Evolutionary conservation across 1,140 invertebrate genomes (phyloP).

Genomic region (Ceratitis capitata): DNA sequence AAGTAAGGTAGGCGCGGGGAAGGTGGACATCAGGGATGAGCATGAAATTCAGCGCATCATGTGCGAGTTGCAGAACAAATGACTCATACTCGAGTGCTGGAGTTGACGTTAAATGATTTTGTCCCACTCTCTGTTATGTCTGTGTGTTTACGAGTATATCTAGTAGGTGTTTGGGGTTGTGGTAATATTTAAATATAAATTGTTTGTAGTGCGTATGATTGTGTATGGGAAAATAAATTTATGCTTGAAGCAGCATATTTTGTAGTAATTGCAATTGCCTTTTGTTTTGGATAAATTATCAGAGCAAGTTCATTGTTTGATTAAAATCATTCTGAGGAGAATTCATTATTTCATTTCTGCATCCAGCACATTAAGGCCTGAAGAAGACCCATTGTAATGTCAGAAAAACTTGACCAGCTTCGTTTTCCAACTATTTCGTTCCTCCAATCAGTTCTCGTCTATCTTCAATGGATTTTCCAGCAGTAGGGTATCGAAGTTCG

Average conservation of each 20-base stretch:
- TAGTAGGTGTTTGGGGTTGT: neutral
- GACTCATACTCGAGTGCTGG: neutral
- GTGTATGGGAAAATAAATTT: neutral
- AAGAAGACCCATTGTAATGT: too few species aligned
- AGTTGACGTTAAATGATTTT: neutral
- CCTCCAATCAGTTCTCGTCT: too few species aligned
- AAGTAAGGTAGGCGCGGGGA: neutral
- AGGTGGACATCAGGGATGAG: slow-evolving; percentile 32
- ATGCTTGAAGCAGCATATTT: neutral
- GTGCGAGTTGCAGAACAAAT: slow-evolving; percentile 3
- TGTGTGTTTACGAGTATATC: neutral
- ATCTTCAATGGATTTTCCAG: too few species aligned
- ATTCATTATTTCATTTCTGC: too few species aligned
- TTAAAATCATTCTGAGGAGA: neutral
- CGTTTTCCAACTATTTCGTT: too few species aligned
- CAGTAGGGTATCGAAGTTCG: too few species aligned
- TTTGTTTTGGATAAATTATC: neutral
- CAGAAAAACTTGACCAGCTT: too few species aligned
- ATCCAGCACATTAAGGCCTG: too few species aligned
- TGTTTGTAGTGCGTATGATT: neutral
- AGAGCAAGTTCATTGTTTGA: neutral
- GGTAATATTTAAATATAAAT: neutral
- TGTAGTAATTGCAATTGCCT: neutral
- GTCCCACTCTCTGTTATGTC: neutral
- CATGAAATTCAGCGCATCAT: slow-evolving; percentile 12